phyloP scores from a whole-genome alignment of 2,797 vertebrate species.

The Chelon labrosus region DNA sequence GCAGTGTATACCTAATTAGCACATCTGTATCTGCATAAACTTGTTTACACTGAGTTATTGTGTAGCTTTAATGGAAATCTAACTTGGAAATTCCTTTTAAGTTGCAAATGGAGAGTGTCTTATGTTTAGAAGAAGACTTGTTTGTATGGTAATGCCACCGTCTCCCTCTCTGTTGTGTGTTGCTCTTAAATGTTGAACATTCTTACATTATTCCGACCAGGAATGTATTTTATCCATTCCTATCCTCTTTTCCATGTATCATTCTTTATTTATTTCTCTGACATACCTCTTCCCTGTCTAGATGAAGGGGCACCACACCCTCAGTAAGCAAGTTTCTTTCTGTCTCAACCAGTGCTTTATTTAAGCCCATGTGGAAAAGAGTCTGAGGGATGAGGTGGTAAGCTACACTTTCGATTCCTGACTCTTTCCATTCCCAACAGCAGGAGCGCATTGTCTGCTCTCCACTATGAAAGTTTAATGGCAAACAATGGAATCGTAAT shows the following conservation, averaged over 20 bases:
- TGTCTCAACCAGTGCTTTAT: not conserved
- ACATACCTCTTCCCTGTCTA: not conserved
- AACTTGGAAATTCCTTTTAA: no score
- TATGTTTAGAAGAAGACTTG: not conserved
- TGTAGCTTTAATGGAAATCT: no score
- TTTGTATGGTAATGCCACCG: not conserved
- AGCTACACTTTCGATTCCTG: not conserved
- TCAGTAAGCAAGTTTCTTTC: not conserved
- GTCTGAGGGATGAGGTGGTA: not conserved
- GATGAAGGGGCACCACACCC: not conserved
- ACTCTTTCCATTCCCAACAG: conserved; percentile 27
- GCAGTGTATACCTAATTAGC: no score
- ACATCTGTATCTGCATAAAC: no score
- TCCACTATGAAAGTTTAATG: conserved; percentile 32
- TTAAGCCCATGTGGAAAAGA: not conserved
- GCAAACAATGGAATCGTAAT: conserved; percentile 14
- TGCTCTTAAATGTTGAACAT: not conserved
- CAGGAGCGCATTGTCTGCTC: conserved; percentile 3
- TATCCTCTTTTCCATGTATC: not conserved
- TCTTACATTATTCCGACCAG: not conserved
- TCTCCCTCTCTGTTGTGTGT: not conserved
- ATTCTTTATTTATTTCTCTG: not conserved
- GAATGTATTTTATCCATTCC: no score
- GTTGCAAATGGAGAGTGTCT: no score
- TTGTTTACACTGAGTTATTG: no score